These are phyloP conservation scores for Malurus leucopterus DNA, from an alignment of 2,797 vertebrate genomes.

Conservation along the genomic window DNA sequence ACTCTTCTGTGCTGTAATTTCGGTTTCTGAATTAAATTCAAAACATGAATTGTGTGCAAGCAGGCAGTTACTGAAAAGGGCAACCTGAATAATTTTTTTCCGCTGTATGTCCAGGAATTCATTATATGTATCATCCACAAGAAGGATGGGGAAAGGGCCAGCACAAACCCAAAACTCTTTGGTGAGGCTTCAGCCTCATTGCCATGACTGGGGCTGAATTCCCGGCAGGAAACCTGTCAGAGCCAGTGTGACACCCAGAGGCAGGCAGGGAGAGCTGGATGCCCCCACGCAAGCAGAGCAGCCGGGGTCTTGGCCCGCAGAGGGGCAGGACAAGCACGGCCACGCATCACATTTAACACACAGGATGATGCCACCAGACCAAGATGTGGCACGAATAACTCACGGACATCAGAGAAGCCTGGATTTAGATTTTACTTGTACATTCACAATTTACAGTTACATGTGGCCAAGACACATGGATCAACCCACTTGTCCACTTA, in stretches of 20 bases:
- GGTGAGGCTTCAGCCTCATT: accelerated
- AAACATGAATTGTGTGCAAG: neutral
- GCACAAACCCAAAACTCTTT: neutral
- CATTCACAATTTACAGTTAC: accelerated
- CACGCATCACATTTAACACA: neutral
- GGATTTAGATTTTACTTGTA: neutral
- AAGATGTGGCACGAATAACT: accelerated
- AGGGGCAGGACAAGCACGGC: accelerated
- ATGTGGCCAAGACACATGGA: accelerated
- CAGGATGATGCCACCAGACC: neutral
- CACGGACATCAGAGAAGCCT: accelerated
- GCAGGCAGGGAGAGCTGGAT: neutral
- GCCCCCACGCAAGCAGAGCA: neutral
- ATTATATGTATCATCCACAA: neutral
- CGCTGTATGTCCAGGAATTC: neutral
- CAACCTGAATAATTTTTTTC: neutral
- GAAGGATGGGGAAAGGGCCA: neutral
- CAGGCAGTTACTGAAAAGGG: neutral
- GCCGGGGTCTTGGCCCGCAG: neutral
- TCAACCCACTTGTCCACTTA: accelerated
- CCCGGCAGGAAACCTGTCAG: neutral
- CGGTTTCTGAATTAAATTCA: neutral
- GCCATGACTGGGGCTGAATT: accelerated
- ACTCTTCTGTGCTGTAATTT: neutral
- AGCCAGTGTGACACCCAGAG: neutral